Conservation (phyloP, 1,140 invertebrate species). For the Orius insidiosus region DNA sequence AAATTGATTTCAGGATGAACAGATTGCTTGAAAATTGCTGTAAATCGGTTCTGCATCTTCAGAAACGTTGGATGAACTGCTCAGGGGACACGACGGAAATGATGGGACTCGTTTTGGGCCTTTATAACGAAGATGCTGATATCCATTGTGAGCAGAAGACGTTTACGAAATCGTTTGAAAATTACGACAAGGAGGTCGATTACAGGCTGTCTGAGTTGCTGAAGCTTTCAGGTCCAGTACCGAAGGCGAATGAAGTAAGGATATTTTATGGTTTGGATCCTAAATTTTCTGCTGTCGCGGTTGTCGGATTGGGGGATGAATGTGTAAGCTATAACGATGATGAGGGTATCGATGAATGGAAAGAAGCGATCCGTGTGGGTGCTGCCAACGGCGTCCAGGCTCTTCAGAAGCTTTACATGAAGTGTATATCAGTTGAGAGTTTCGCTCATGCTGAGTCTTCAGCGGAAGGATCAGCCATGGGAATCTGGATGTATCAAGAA, state of each 20-base stretch:
- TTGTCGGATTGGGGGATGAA: slow-evolving; percentile 31
- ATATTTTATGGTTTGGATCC: slow-evolving; percentile 27
- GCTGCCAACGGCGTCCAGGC: slow-evolving; percentile 27
- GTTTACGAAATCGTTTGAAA: too few species aligned
- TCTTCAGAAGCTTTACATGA: slow-evolving; percentile 26
- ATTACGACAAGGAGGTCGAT: too few species aligned
- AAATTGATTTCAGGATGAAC: too few species aligned
- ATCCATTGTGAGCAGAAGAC: neutral
- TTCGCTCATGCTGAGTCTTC: slow-evolving; percentile 34
- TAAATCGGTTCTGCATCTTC: too few species aligned
- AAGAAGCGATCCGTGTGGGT: slow-evolving; percentile 30
- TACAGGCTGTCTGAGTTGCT: neutral
- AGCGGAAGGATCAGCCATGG: slow-evolving; percentile 31
- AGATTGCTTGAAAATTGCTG: too few species aligned
- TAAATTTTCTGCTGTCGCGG: slow-evolving; percentile 26
- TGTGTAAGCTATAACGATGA: slow-evolving; percentile 26
- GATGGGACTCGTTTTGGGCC: slow-evolving; percentile 7
- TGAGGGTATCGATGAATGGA: slow-evolving; percentile 31
- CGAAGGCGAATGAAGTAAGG: slow-evolving; percentile 28
- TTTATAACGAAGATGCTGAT: slow-evolving; percentile 1
- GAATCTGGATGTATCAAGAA: slow-evolving; percentile 32
- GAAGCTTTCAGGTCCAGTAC: slow-evolving; percentile 21
- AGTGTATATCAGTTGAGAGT: slow-evolving; percentile 30
- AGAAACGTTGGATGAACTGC: too few species aligned
- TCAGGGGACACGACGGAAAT: neutral